A percentile compares a stretch with the other conserved stretches of the same genome.
Conservation (phyloP, 2,113 vertebrate genomes). For the Engraulis encrasicolus region DNA sequence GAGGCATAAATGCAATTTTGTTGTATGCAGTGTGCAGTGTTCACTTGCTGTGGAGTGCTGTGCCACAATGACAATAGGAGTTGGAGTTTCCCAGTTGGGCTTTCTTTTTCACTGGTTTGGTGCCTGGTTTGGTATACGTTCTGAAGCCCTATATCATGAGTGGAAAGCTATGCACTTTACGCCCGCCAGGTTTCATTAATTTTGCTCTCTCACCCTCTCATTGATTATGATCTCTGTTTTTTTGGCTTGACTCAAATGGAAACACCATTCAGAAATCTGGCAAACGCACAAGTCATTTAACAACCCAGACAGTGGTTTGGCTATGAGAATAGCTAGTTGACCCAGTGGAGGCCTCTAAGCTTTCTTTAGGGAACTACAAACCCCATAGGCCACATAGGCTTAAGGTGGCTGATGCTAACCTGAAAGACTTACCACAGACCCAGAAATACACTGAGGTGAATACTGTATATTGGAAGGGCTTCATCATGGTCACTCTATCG, state of each 20-base stretch:
- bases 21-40: too few relatives aligned
- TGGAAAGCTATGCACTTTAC: not conserved
- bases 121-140: too few relatives aligned
- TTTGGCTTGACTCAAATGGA: not conserved
- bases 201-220: not conserved
- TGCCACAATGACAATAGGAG: too few relatives aligned
- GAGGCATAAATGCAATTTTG: too few relatives aligned
- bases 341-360: too few relatives aligned
- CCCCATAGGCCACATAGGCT: not conserved
- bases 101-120: too few relatives aligned
- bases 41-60: too few relatives aligned
- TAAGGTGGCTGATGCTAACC: not conserved
- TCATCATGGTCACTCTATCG: too few relatives aligned
- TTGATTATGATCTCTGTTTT: too few relatives aligned
- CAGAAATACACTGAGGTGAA: not conserved
- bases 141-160: too few relatives aligned
- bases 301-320: not conserved
- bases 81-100: too few relatives aligned
- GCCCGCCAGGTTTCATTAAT: not conserved
- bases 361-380: not conserved
- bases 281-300: not conserved
- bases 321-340: too few relatives aligned
- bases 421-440: not conserved
- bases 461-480: not conserved
- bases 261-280: slow-evolving; percentile 4